These are phyloP conservation scores for Pogonognathellus flavescens DNA, from an alignment of 1,140 invertebrate genomes.

Conservation along the genomic window DNA sequence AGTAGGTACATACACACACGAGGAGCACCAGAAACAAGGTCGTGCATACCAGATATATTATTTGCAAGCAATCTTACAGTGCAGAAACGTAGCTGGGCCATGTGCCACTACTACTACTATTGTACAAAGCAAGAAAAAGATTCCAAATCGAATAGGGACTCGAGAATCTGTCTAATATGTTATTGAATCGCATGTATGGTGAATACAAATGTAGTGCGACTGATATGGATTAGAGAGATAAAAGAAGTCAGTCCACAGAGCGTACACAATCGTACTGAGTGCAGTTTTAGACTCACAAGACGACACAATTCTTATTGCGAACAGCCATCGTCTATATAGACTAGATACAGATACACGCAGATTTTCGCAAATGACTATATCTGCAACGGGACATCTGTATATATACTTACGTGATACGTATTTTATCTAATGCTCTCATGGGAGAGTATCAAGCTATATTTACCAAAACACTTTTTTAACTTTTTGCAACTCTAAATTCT, in stretches of 20 bases:
- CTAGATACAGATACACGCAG: too few relatives aligned
- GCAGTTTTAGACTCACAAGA: background rate
- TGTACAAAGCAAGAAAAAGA: background rate
- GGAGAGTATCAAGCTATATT: too few relatives aligned
- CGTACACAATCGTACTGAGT: background rate
- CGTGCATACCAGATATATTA: background rate
- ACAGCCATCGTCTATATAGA: too few relatives aligned
- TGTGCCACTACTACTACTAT: background rate
- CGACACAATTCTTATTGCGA: too few relatives aligned
- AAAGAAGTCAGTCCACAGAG: background rate
- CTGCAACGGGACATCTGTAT: too few relatives aligned
- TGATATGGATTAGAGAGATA: conserved; percentile 40
- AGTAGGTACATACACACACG: background rate
- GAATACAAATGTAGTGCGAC: conserved; percentile 51
- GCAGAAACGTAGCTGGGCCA: too few relatives aligned
- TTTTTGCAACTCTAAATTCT: too few relatives aligned
- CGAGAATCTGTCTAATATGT: conserved; percentile 53
- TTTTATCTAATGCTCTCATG: too few relatives aligned
- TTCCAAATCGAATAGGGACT: conserved; percentile 46
- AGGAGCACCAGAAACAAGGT: background rate
- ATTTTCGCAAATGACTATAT: too few relatives aligned
- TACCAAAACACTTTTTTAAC: too few relatives aligned
- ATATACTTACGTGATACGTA: too few relatives aligned
- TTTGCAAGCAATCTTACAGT: background rate
- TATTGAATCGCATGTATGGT: conserved; percentile 56